Base-by-base conservation (phyloP, 2,113 vertebrate species). In the Meriones unguiculatus region DNA sequence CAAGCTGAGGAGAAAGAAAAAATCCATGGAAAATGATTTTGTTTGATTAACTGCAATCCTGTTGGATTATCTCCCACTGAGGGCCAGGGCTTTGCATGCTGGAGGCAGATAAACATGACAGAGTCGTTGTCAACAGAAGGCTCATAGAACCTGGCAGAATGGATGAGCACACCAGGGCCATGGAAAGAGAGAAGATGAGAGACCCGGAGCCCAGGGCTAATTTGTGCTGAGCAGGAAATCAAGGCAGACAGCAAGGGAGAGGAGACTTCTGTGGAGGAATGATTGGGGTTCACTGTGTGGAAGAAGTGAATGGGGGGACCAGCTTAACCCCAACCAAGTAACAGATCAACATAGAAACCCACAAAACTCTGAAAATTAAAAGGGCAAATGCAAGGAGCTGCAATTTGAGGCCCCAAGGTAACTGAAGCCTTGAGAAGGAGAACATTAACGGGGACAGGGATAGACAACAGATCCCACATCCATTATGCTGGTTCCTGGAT, bases 41-140 rank as follows among this genome's bases (percentile, higher is more conserved):
- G 38, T 78, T 90, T 78, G 35, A 95, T 78, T 50, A 75, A 80
- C 69, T 65, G 32, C 73, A 87, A 89, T 73, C n/a, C 18, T 91
- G 82, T 88, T 76, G n/a, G 50, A 50, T 93, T 80, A 57, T 76
- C 95, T 84, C 38, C 69, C 41, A 52, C 46, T 7, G 12, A 41
- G 57, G 10, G 14, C 65, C 80, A 57, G 90, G 80, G 41, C 75
- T 93, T 91, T 38, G 70, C 89, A 64, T 7, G 65, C 84, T 73
- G 54, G 76, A 94, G 72, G 90, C 52, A 15, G 72, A 46, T 18
- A 75, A 69, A 67, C 38, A 50, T 7, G 25, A 24, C 41, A 57
- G 6, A 12, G 85, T 7, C 28, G 38, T 82, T 77, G 91, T 41
- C 62, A 72, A 30, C 59, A 88, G 69, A 35, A 88, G 59, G 35